Evolutionary conservation across 2,888 invertebrate genomes (phyloP).

Genomic region (Serripes groenlandicus): DNA sequence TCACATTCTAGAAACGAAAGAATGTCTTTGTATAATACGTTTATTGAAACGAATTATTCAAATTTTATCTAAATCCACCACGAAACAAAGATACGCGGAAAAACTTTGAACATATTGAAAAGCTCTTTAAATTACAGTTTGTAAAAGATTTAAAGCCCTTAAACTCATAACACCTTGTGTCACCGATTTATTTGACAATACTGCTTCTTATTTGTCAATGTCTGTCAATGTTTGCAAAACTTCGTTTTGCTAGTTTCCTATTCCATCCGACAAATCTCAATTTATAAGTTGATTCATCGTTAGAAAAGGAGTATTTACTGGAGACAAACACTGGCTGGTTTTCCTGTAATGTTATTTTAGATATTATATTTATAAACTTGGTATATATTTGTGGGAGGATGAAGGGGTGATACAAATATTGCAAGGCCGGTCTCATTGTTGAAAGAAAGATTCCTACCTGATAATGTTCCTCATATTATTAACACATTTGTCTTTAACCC

Average conservation of each 20-base stretch:
- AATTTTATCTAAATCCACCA: not conserved
- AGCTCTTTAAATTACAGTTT: too few species aligned
- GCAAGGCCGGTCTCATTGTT: not conserved
- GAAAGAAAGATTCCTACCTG: slow-evolving; percentile 2
- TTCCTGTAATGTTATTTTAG: not conserved
- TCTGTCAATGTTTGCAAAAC: not conserved
- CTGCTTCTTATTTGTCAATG: not conserved
- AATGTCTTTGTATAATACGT: not conserved
- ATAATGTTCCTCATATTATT: slow-evolving; percentile 7
- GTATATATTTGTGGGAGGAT: not conserved
- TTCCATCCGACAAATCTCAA: not conserved
- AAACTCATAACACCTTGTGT: not conserved
- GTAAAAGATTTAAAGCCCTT: not conserved
- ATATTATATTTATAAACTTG: not conserved
- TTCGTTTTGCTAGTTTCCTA: not conserved
- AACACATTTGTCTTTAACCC: slow-evolving; percentile 15
- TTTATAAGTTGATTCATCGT: too few species aligned
- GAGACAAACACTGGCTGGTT: not conserved
- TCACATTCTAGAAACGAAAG: not conserved
- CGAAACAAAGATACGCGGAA: not conserved
- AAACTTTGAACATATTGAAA: not conserved
- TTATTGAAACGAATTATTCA: not conserved
- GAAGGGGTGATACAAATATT: not conserved
- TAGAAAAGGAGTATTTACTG: not conserved
- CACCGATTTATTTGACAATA: too few species aligned